These are phyloP conservation scores for Enteromius viviparus DNA, from an alignment of 2,797 vertebrate species.

Conservation along the genomic window DNA sequence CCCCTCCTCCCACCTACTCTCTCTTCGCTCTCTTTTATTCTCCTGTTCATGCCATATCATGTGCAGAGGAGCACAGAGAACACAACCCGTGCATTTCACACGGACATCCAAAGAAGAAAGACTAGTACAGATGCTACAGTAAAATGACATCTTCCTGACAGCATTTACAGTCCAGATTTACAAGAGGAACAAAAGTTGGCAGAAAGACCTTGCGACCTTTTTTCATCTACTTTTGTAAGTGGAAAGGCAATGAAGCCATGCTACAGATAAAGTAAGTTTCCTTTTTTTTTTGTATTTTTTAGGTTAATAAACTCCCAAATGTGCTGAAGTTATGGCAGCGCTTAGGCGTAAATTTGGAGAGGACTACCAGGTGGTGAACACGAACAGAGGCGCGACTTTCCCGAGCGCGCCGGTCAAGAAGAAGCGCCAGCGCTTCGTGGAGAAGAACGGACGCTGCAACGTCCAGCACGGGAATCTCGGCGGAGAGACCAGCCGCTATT, in stretches of 20 bases:
- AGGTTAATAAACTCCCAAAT: slow-evolving; percentile 1
- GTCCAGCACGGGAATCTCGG: slow-evolving; percentile 92
- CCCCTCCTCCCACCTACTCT: slow-evolving; percentile 37
- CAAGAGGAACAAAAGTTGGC: neutral
- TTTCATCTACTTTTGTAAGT: slow-evolving; percentile 23
- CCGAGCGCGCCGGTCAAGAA: slow-evolving; percentile 67
- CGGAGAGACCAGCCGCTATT: slow-evolving; percentile 87
- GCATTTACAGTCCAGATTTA: neutral
- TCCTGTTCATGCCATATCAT: slow-evolving; percentile 19
- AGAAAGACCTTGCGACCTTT: neutral
- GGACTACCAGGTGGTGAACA: slow-evolving; percentile 88
- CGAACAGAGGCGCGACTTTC: slow-evolving; percentile 70
- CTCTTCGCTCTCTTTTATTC: slow-evolving; percentile 38
- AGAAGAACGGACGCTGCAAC: slow-evolving; percentile 92
- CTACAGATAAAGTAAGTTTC: slow-evolving; percentile 26
- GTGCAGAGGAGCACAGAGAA: slow-evolving; percentile 21
- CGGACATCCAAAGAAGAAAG: slow-evolving; percentile 11
- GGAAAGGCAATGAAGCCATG: slow-evolving; percentile 18
- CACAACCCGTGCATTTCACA: slow-evolving; percentile 15
- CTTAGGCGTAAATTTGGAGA: slow-evolving; percentile 88
- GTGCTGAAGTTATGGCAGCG: slow-evolving; percentile 79
- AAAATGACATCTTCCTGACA: neutral
- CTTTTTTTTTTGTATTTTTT: neutral
- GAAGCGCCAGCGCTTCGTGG: slow-evolving; percentile 90
- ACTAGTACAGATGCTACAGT: neutral